Evolutionary conservation across 2,113 vertebrate species (phyloP), one percentile per base, ranked within the genome.

Genomic region (Zeus faber): DNA sequence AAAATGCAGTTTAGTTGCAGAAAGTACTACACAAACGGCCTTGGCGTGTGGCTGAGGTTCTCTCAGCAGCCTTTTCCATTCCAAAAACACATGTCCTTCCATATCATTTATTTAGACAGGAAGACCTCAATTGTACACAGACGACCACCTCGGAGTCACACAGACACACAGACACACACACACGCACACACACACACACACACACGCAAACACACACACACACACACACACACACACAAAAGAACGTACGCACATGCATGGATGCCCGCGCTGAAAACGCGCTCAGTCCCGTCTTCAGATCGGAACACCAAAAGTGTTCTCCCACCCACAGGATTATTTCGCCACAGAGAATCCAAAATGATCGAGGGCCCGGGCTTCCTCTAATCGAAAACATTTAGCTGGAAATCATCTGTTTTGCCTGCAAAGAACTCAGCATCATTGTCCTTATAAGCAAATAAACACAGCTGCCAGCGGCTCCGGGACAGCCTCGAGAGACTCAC

Each of bases 401-500:
- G n/a, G n/a, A n/a, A n/a, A n/a, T n/a, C 3, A 4, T 64, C 71
- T 47, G 76, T 55, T 66, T 52, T 66, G 54, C 65, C 65, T 62
- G 49, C 49, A 62, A 49, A 83, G 52, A 74, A 60, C 72, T 62
- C 68, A 55, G 54, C 70, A 60, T 59, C n/a, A 73, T 81, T 83
- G 80, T 85, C 66, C 63, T 74, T 59, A 65, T 48, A 71, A 74
- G 49, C 65, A 76, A 78, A 87, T 74, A 80, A 84, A 80, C 74
- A 76, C 81, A 84, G 81, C 81, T 81, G 85, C 81, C 76, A 70
- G 67, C 25, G 51, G 60, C 64, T 49, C 58, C 74, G 22, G 53
- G 51, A 55, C 23, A 29, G 58, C 55, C 35, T 13, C 48, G 29
- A 20, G 52, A 61, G 17, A 62, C 46, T 44, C 61, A 62, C 67